phyloP scores from a whole-genome alignment of 2,888 invertebrate genomes.

The Drosophila monieri region DNA sequence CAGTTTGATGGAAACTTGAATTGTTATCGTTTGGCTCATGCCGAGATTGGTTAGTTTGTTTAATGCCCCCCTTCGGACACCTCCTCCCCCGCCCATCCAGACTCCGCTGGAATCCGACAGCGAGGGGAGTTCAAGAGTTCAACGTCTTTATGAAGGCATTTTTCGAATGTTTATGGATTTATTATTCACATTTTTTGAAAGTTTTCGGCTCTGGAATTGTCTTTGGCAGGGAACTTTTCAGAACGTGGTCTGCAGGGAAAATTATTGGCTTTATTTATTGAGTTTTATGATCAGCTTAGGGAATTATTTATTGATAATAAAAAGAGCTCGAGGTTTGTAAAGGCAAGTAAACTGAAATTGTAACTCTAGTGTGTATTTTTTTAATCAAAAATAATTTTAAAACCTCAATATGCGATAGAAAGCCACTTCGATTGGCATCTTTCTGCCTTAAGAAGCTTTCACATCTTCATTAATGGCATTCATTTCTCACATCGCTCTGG shows the following conservation, averaged over 20 bases:
- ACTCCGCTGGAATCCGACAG: slow-evolving; percentile 6
- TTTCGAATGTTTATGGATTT: slow-evolving; percentile 55
- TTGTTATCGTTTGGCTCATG: slow-evolving; percentile 49
- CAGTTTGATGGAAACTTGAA: slow-evolving; percentile 51
- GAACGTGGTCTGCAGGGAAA: background rate
- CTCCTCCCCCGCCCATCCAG: slow-evolving; percentile 1
- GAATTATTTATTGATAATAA: background rate
- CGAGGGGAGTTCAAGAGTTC: slow-evolving; percentile 66
- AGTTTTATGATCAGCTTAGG: background rate
- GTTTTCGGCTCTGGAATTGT: slow-evolving; percentile 23
- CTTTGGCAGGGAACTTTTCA: background rate
- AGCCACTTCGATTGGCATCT: slow-evolving; percentile 1
- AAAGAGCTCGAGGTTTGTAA: background rate
- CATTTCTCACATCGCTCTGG: slow-evolving; percentile 57
- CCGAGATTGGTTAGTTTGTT: slow-evolving; percentile 21
- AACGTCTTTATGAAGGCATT: slow-evolving; percentile 60
- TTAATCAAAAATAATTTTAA: background rate
- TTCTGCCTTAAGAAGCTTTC: slow-evolving; percentile 48
- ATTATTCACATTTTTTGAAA: slow-evolving; percentile 24
- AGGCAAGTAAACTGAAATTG: too few relatives aligned
- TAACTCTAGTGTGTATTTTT: too few relatives aligned
- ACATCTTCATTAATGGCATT: slow-evolving; percentile 62
- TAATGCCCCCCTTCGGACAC: slow-evolving; percentile 3
- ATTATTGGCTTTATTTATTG: slow-evolving; percentile 2
- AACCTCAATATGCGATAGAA: slow-evolving; percentile 1